These are phyloP conservation scores for Synergus laeviventris DNA, from an alignment of 2,888 invertebrate species.

Conservation along the genomic window DNA sequence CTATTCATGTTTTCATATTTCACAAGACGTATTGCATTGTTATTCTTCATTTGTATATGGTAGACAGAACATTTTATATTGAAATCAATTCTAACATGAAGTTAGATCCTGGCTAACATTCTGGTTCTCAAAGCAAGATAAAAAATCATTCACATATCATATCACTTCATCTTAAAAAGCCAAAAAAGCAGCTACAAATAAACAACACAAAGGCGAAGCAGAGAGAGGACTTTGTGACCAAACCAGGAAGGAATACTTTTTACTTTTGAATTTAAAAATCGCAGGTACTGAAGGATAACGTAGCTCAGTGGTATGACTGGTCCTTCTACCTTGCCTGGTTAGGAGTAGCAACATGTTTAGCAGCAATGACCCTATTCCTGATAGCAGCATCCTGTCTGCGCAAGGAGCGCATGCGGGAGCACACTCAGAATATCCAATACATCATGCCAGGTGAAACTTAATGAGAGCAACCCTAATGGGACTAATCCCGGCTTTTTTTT, in stretches of 20 bases:
- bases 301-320: slow-evolving; percentile 88
- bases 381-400: slow-evolving; percentile 87
- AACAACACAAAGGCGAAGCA: neutral
- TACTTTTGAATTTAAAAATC: slow-evolving; percentile 34
- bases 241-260: neutral
- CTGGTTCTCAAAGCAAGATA: neutral
- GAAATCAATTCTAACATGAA: neutral
- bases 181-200: neutral
- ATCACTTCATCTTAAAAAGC: neutral
- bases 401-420: slow-evolving; percentile 85
- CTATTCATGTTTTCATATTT: neutral
- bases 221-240: neutral
- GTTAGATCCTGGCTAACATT: too few relatives aligned
- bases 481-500: slow-evolving; percentile 63
- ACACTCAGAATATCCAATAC: slow-evolving; percentile 89
- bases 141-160: neutral
- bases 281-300: slow-evolving; percentile 85
- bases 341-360: slow-evolving; percentile 86
- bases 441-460: slow-evolving; percentile 88
- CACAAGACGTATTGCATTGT: neutral
- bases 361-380: slow-evolving; percentile 87
- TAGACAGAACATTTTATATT: too few relatives aligned
- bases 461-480: slow-evolving; percentile 51
- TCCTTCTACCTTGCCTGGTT: slow-evolving; percentile 91
- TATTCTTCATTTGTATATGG: neutral